Conservation (phyloP, 2,113 vertebrate species). For the Oenanthe oenanthe region DNA sequence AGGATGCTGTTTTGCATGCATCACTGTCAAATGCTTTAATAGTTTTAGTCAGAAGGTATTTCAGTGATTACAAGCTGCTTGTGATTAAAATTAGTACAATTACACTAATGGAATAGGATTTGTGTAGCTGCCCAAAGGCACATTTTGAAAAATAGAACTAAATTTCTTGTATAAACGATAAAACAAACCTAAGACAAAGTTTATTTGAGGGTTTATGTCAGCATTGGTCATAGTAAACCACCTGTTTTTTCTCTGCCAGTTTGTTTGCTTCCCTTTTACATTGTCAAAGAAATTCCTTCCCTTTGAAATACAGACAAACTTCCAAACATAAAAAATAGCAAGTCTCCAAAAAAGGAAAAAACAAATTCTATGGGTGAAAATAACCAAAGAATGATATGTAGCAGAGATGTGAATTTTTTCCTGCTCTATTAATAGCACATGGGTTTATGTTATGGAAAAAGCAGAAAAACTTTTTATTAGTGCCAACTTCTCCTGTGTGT, state of each 20-base stretch:
- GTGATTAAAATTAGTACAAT: neutral
- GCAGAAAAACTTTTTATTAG: neutral
- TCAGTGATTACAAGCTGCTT: neutral
- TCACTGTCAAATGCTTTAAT: slow-evolving; percentile 12
- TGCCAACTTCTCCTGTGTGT: neutral
- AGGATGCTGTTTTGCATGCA: neutral
- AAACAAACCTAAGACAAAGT: neutral
- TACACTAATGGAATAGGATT: neutral
- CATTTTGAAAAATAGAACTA: neutral
- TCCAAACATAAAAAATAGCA: neutral
- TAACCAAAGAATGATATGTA: neutral
- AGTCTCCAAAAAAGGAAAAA: neutral
- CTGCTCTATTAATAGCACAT: neutral
- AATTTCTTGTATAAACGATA: neutral
- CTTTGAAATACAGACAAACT: neutral
- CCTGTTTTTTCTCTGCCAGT: neutral
- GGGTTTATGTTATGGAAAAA: neutral
- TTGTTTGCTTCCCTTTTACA: neutral
- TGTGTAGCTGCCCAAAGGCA: neutral
- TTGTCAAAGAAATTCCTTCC: neutral
- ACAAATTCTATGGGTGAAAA: neutral
- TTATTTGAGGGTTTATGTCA: neutral
- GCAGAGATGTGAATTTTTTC: neutral
- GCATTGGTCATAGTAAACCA: neutral
- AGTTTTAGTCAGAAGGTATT: slow-evolving; percentile 5